Percentiles rank a stretch among this genome's conserved stretches.
These are phyloP conservation scores for Agrochola macilenta DNA, from an alignment of 2,888 invertebrate species.

Conservation along the genomic window DNA sequence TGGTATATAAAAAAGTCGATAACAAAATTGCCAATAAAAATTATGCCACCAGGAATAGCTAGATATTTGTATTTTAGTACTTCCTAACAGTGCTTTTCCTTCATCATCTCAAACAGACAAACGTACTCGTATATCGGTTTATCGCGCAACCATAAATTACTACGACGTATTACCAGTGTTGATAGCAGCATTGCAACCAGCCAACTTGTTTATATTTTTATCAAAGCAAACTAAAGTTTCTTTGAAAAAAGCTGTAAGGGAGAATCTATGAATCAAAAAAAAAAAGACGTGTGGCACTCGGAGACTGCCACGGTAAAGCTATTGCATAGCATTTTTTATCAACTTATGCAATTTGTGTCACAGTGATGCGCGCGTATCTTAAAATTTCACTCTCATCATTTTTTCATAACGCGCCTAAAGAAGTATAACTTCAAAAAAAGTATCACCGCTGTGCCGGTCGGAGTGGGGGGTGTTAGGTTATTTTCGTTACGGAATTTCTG, in stretches of 20 bases:
- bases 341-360: no score
- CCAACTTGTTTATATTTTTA: constrained; percentile 4
- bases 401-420: no score
- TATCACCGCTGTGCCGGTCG: no score
- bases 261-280: neutral
- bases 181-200: constrained; percentile 3
- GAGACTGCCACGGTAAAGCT: no score
- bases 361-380: no score
- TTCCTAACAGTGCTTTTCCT: neutral
- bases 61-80: constrained; percentile 13
- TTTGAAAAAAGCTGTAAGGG: neutral
- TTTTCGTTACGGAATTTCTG: no score
- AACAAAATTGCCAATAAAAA: no score
- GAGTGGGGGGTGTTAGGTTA: no score
- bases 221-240: neutral
- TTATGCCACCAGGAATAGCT: neutral
- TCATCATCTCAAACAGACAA: constrained; percentile 10
- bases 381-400: no score
- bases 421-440: no score
- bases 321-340: no score
- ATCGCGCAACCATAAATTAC: constrained; percentile 16
- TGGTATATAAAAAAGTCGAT: neutral
- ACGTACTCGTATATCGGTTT: constrained; percentile 14
- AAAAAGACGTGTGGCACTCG: no score
- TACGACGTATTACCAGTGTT: neutral